Evolutionary conservation across 2,797 vertebrate genomes (phyloP).

Genomic region (Numenius phaeopus): DNA sequence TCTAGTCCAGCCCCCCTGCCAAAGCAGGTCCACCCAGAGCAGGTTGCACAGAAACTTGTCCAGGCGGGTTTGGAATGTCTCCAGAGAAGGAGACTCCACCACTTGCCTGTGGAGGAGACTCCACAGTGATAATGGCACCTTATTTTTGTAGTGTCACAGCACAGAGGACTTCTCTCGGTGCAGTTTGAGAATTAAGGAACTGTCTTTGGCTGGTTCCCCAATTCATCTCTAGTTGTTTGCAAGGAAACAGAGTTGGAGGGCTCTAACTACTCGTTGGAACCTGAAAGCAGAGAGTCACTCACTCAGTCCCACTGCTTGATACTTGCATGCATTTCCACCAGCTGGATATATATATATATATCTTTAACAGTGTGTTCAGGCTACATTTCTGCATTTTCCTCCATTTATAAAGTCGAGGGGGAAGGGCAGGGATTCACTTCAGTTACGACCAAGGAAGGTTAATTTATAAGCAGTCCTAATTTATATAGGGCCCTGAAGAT

Average conservation of each 20-base stretch:
- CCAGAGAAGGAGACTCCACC: too few species aligned
- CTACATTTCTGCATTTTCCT: not conserved
- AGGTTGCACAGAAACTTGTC: too few species aligned
- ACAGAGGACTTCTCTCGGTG: not conserved
- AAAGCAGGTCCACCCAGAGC: too few species aligned
- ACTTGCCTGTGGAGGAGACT: too few species aligned
- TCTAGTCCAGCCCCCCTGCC: too few species aligned
- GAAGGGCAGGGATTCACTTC: not conserved
- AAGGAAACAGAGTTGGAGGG: not conserved
- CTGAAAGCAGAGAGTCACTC: not conserved
- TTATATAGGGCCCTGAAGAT: not conserved
- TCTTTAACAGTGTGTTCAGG: not conserved
- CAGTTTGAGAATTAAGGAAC: not conserved
- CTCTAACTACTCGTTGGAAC: not conserved
- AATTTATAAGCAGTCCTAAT: not conserved
- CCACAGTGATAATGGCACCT: not conserved
- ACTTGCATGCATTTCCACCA: not conserved
- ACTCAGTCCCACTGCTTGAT: not conserved
- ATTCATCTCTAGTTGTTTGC: not conserved
- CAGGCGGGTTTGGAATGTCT: too few species aligned
- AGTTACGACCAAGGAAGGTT: not conserved
- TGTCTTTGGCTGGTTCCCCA: not conserved
- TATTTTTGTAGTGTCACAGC: not conserved
- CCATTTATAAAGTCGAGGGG: not conserved
- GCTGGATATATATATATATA: accelerated